These are phyloP conservation scores for Emydoidea blandingii DNA, from an alignment of 2,797 vertebrate species.

Conservation along the genomic window DNA sequence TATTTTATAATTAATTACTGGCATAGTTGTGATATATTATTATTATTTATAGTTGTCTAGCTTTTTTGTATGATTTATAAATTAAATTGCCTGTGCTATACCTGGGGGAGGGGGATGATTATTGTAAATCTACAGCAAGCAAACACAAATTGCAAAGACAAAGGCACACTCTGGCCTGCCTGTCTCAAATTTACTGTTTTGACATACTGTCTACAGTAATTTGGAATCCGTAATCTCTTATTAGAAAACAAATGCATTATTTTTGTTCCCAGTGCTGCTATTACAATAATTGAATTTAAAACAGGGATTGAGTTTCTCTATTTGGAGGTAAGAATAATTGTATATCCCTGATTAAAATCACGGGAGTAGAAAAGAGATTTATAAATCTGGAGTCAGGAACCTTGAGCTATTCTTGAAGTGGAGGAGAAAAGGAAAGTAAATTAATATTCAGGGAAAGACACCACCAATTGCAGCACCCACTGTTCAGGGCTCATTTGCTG, in stretches of 20 bases:
- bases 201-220: constrained; percentile 59
- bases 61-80: constrained; percentile 70
- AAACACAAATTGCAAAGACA: constrained; percentile 79
- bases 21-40: constrained; percentile 50
- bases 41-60: constrained; percentile 73
- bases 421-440: not conserved
- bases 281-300: constrained; percentile 78
- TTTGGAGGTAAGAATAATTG: constrained; percentile 68
- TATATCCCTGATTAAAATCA: constrained; percentile 74
- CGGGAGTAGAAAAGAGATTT: constrained; percentile 62
- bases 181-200: constrained; percentile 72
- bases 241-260: constrained; percentile 71
- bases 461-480: not conserved
- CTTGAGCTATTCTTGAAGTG: not conserved
- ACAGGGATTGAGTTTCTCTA: constrained; percentile 64
- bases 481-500: not conserved
- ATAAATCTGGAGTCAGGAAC: constrained; percentile 52
- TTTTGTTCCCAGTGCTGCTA: constrained; percentile 67
- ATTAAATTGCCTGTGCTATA: constrained; percentile 62
- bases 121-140: constrained; percentile 73
- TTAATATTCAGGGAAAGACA: fast-evolving
- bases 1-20: constrained; percentile 59
- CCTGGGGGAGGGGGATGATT: constrained; percentile 75
- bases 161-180: constrained; percentile 64
- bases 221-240: constrained; percentile 75